phyloP scores from a whole-genome alignment of 2,113 vertebrate species.

The Nestor notabilis region DNA sequence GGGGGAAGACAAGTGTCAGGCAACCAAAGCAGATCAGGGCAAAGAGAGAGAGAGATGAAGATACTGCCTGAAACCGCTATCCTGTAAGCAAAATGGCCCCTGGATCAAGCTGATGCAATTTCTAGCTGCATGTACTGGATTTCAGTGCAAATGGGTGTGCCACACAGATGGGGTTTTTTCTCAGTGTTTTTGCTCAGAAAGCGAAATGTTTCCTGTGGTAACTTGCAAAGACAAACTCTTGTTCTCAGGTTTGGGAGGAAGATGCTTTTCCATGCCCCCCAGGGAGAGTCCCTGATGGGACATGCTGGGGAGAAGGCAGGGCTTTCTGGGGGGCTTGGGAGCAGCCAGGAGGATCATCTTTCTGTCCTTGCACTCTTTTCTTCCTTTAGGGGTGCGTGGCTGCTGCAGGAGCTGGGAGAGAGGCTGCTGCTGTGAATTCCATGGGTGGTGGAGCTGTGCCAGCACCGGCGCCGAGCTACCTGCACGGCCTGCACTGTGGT shows the following conservation, averaged over 20 bases:
- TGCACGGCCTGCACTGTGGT: not conserved
- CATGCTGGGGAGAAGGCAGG: not conserved
- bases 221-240: not conserved
- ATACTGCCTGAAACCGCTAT: not conserved
- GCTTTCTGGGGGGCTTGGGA: not conserved
- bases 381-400: not conserved
- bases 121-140: not conserved
- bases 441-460: not conserved
- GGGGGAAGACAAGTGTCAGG: not conserved
- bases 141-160: not conserved
- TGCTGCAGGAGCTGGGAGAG: not conserved
- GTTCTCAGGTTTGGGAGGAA: not conserved
- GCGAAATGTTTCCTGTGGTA: not conserved
- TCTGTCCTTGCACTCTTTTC: not conserved
- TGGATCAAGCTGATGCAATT: not conserved
- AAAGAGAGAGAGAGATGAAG: not conserved
- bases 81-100: not conserved
- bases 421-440: not conserved
- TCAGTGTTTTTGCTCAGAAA: not conserved
- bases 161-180: not conserved
- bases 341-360: not conserved
- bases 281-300: not conserved
- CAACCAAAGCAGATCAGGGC: not conserved
- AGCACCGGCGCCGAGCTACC: rapidly evolving
- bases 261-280: not conserved